phyloP scores from a whole-genome alignment of 2,113 vertebrate species.

The Thomomys bottae region DNA sequence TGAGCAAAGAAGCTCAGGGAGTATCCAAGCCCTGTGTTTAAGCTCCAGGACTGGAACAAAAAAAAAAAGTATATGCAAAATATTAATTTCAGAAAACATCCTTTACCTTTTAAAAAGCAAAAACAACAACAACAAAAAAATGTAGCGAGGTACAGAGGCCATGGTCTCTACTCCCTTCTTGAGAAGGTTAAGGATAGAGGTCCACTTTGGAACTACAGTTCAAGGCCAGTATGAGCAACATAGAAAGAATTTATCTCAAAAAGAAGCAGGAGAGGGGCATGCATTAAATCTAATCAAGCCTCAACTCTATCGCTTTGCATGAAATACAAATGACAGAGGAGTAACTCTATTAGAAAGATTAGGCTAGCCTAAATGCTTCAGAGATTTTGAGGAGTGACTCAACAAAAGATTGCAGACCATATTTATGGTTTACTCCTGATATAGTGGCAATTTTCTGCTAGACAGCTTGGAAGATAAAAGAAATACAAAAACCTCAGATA shows the following conservation, averaged over 20 bases:
- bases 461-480: background rate
- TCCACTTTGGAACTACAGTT: background rate
- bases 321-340: background rate
- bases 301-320: background rate
- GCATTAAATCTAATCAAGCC: background rate
- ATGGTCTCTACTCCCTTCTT: background rate
- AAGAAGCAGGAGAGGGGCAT: background rate
- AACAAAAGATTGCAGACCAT: background rate
- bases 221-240: background rate
- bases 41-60: no score
- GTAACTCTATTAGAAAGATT: background rate
- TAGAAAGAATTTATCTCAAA: background rate
- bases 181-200: background rate
- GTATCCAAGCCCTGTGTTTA: no score
- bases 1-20: no score
- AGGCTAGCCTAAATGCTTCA: background rate
- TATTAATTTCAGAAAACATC: no score
- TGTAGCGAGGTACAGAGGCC: no score
- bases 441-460: conserved; percentile 24
- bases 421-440: background rate
- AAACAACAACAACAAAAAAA: no score
- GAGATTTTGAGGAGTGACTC: background rate
- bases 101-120: no score
- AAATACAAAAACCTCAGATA: background rate
- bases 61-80: no score